Evolutionary conservation across 1,140 invertebrate genomes (phyloP), one percentile per base, ranked within the genome.

Genomic region (Hyposmocoma kahamanoa): DNA sequence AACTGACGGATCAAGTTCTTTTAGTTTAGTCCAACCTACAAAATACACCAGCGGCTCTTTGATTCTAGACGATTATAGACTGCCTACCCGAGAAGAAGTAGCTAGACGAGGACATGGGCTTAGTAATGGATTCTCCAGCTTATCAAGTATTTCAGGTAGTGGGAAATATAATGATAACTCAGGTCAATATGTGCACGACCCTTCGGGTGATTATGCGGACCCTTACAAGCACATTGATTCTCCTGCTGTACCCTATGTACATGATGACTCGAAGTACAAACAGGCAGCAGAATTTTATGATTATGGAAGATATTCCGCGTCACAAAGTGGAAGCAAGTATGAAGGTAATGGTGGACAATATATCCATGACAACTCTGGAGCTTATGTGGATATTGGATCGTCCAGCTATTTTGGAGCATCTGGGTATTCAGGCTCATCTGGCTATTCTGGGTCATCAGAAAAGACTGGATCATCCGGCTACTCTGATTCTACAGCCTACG

Each of bases 1-100:
- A 34, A 34, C 34, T 44, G 39, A 57, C 3, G 52, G 59, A 34
- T 61, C 61, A 13, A 51, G 47, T 20, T 62, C 70, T 38, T 17
- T 58, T 34, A 73, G 73, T 11, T 42, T 81, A 3, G 62, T 77
- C 2, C 69, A 77, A 65, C 56, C 68, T 13, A 65, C 66, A 4
- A 71, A 64, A 42, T 84, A 80, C 50, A 64, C 77, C 1, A 83
- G 77, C 38, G 81, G 81, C 2, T 81, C 78, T 19, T 42, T 84
- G 10, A 80, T 83, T 44, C 60, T 84, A 38, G 77, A 83, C 46
- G 75, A 82, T 17, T 84, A 73, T 43, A 72, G 81, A 59, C 51
- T 73, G 21, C 73, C 77, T 9, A 59, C 46, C 22, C 65, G 67
- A n/a, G 18, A 42, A 13, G 18, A 21, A 5, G 15, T 5, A 4